Evolutionary conservation across 2,888 invertebrate species (phyloP).

Genomic region (Oscheius sp.): DNA sequence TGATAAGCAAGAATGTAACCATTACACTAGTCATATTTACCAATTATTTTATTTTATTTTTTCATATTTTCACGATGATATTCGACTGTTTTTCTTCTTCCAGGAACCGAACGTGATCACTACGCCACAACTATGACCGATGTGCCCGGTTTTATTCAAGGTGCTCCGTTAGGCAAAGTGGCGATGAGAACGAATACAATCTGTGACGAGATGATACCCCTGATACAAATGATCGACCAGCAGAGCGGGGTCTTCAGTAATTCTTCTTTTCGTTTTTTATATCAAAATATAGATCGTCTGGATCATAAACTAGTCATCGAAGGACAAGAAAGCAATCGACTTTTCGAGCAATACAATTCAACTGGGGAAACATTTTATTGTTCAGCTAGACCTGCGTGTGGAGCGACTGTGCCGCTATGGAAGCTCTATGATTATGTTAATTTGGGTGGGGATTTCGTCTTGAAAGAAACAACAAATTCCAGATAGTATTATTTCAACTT

Average conservation of each 20-base stretch:
- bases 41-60: background rate
- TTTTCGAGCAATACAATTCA: constrained; percentile 46
- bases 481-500: constrained; percentile 38
- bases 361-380: constrained; percentile 51
- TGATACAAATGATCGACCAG: constrained; percentile 49
- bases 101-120: constrained; percentile 48
- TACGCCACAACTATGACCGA: constrained; percentile 44
- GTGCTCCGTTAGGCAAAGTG: constrained; percentile 10
- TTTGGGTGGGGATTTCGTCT: constrained; percentile 32
- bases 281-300: constrained; percentile 50
- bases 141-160: constrained; percentile 25
- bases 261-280: too few species aligned
- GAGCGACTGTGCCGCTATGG: constrained; percentile 52
- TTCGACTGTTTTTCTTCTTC: background rate
- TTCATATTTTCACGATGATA: background rate
- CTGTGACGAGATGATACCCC: constrained; percentile 8
- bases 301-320: constrained; percentile 54
- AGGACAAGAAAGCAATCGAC: constrained; percentile 39
- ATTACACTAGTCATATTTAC: background rate
- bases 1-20: too few species aligned
- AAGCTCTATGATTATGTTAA: constrained; percentile 52
- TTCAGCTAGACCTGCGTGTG: constrained; percentile 47
- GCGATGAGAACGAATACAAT: background rate
- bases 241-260: constrained; percentile 50
- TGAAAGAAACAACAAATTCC: background rate